A percentile compares a stretch with the other conserved stretches of the same genome.
Evolutionary conservation across 2,888 invertebrate genomes (phyloP).

Genomic region (Acrocyrtus sp.): DNA sequence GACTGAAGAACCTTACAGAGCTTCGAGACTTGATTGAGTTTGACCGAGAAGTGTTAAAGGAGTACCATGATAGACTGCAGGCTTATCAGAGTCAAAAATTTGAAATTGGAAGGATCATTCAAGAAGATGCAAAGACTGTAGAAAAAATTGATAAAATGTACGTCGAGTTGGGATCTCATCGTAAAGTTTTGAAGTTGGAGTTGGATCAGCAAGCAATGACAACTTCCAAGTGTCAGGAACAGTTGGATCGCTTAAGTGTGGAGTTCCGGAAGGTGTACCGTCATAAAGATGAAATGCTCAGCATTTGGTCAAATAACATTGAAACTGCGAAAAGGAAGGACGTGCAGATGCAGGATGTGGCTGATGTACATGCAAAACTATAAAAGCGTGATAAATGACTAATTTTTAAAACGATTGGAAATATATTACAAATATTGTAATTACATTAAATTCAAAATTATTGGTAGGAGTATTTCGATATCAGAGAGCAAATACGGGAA

Average conservation of each 20-base stretch:
- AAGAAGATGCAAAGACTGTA: conserved; percentile 33
- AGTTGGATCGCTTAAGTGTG: conserved; percentile 38
- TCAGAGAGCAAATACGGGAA: conserved; percentile 18
- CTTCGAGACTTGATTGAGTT: conserved; percentile 42
- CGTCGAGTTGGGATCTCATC: conserved; percentile 42
- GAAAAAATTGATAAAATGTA: conserved; percentile 39
- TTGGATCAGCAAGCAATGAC: conserved; percentile 51
- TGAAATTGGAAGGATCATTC: conserved; percentile 32
- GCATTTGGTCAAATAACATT: conserved; percentile 43
- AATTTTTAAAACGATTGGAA: no score
- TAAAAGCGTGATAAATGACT: no score
- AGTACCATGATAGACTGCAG: conserved; percentile 31
- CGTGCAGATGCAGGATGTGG: conserved; percentile 43
- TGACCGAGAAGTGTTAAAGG: conserved; percentile 33
- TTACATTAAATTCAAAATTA: no score
- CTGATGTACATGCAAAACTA: conserved; percentile 43
- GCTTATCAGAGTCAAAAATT: conserved; percentile 21
- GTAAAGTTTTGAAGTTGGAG: conserved; percentile 38
- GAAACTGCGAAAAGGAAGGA: conserved; percentile 44
- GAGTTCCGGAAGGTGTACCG: conserved; percentile 50
- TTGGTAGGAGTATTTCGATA: conserved; percentile 33
- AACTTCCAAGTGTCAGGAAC: conserved; percentile 51
- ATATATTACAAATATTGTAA: no score
- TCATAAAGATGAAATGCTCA: conserved; percentile 42
- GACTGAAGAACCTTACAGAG: conserved; percentile 34